Base-by-base conservation (phyloP, 2,888 invertebrate species). In the Drosophila anceps region DNA sequence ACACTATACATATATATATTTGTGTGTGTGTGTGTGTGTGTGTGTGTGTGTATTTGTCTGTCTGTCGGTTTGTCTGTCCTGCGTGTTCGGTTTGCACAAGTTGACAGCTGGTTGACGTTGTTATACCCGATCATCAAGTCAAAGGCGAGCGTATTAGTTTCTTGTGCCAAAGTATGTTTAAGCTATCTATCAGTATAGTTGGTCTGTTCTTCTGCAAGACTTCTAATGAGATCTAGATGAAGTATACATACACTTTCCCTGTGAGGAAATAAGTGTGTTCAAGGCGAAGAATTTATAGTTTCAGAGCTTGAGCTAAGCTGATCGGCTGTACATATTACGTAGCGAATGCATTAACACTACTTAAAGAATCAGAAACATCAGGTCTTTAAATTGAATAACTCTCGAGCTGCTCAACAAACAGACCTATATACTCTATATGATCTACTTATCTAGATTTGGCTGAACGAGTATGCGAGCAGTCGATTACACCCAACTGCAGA, bases 101-200 rank as follows among this genome's bases (percentile, higher is more conserved):
- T 63, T 88, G 86, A 83, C 84, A 82, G 86, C 79, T 70, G 70
- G 31, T 46, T 78, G 69, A 71, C 50, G 66, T 61, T 63, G 51
- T 67, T 61, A 31, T 50, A 13, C 31, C 18, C 31, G 7, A 13
- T 50, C 18, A 7, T 1, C 9, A 20, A 50, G 20, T 8, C 18
- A 13, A 50, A 33, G 1, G 0, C 0, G 48, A 7, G 50, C 1
- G 33, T 50, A 50, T 50, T 13, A 13, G 27, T 8, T 46, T 27
- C 15, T 1, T 13, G 2, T 43, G 12, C 20, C 33, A 10, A 9
- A 3, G 10, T 10, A 33, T 33, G 33, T 12, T 8, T 33, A 33
- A 33, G 1, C 33, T 33, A 10, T 9, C 33, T 33, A 8, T 33
- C 33, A 10, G 33, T 3, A 33, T 10, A 33, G 33, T 3, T 10